phyloP scores from a whole-genome alignment of 2,113 vertebrate genomes.

The Nannospalax galili region DNA sequence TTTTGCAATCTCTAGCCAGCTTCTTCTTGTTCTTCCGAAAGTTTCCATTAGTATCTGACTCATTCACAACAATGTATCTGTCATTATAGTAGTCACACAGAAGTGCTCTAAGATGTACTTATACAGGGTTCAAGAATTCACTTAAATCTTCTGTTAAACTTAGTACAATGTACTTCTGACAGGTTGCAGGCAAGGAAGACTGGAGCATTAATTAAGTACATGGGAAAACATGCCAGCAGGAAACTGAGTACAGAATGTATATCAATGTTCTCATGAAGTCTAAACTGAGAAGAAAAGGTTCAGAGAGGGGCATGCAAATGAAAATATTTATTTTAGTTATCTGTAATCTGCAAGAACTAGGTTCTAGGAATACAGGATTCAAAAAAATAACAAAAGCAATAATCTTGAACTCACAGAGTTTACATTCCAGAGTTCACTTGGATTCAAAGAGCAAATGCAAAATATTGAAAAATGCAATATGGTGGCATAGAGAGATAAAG shows the following conservation, averaged over 20 bases:
- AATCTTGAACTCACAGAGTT: neutral
- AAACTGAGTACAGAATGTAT: neutral
- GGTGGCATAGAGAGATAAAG: neutral
- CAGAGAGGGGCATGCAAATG: neutral
- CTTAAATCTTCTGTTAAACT: neutral
- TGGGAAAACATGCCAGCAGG: neutral
- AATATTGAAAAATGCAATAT: neutral
- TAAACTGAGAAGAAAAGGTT: neutral
- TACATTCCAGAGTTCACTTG: neutral
- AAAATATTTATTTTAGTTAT: neutral
- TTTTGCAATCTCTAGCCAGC: neutral
- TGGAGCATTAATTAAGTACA: neutral
- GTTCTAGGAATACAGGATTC: neutral
- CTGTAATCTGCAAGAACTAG: neutral
- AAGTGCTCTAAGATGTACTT: neutral
- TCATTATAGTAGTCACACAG: neutral
- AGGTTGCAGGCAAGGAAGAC: neutral
- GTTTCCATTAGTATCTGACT: neutral
- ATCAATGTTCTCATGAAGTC: neutral
- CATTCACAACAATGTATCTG: neutral
- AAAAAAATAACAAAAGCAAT: neutral
- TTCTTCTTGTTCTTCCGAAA: neutral
- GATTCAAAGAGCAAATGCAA: neutral
- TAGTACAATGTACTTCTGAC: neutral
- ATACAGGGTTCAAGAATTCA: neutral